Conservation (phyloP, 2,797 vertebrate genomes). For the Muscicapa comitata region DNA sequence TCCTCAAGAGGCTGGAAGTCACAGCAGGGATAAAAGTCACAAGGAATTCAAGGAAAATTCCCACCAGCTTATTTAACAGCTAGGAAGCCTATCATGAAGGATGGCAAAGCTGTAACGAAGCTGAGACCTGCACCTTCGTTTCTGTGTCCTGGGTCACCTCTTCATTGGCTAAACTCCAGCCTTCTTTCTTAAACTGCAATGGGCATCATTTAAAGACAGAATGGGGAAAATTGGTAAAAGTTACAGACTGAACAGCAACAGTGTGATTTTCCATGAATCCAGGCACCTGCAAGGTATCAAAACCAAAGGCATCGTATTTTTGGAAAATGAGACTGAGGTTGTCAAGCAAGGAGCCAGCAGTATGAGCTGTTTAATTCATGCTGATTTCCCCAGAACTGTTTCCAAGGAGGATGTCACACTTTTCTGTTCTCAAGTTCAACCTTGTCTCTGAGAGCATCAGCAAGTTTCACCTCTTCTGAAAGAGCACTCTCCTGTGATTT, state of each 20-base stretch:
- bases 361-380: neutral
- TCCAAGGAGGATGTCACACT: neutral
- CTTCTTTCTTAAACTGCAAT: neutral
- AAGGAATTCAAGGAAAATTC: neutral
- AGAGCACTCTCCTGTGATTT: neutral
- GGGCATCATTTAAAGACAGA: neutral
- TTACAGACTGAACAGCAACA: neutral
- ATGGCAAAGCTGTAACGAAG: neutral
- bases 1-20: neutral
- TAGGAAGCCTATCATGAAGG: neutral
- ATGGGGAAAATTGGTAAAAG: neutral
- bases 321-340: neutral
- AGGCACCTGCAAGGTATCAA: slow-evolving; percentile 3
- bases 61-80: neutral
- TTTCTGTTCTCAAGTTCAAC: neutral
- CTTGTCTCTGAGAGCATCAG: neutral
- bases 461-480: slow-evolving; percentile 9
- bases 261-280: neutral
- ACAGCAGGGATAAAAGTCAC: neutral
- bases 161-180: neutral
- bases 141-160: neutral
- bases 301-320: neutral
- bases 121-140: neutral
- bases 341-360: neutral
- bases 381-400: neutral